Evolutionary conservation across 1,140 invertebrate species (phyloP).

Genomic region (Drosophila navojoa): DNA sequence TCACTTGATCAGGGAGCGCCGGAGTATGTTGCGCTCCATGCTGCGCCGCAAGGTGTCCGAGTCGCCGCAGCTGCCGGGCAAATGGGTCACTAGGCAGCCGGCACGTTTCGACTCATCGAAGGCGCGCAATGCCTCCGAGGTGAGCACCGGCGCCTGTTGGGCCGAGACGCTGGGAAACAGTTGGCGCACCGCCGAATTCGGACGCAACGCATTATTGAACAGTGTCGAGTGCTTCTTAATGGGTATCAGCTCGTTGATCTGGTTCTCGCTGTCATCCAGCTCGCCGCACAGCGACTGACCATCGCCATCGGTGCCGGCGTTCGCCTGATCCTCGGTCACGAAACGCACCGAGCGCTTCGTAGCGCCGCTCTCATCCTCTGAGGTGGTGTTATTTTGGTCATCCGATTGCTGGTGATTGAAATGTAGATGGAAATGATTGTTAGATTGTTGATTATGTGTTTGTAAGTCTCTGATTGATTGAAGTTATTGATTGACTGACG

Average conservation of each 20-base stretch:
- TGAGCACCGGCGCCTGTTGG: constrained; percentile 87
- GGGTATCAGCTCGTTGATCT: constrained; percentile 81
- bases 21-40: constrained; percentile 89
- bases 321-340: constrained; percentile 65
- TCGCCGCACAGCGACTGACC: constrained; percentile 61
- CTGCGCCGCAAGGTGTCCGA: constrained; percentile 86
- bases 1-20: constrained; percentile 89
- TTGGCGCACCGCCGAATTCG: constrained; percentile 90
- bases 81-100: constrained; percentile 84
- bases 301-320: constrained; percentile 66
- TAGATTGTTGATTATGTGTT: too few relatives aligned
- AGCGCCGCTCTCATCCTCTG: constrained; percentile 72
- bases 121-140: constrained; percentile 87
- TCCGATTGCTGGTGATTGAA: constrained; percentile 62
- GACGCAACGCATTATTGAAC: constrained; percentile 80
- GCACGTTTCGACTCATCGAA: constrained; percentile 88
- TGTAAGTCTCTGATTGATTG: too few relatives aligned
- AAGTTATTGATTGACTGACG: too few relatives aligned
- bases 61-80: constrained; percentile 84
- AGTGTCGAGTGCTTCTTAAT: constrained; percentile 83
- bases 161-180: constrained; percentile 87
- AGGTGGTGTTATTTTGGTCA: constrained; percentile 81
- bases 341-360: constrained; percentile 83
- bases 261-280: constrained; percentile 74
- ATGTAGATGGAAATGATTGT: background rate